Base-by-base conservation (phyloP, 2,888 invertebrate genomes). In the Synanthedon formicaeformis region DNA sequence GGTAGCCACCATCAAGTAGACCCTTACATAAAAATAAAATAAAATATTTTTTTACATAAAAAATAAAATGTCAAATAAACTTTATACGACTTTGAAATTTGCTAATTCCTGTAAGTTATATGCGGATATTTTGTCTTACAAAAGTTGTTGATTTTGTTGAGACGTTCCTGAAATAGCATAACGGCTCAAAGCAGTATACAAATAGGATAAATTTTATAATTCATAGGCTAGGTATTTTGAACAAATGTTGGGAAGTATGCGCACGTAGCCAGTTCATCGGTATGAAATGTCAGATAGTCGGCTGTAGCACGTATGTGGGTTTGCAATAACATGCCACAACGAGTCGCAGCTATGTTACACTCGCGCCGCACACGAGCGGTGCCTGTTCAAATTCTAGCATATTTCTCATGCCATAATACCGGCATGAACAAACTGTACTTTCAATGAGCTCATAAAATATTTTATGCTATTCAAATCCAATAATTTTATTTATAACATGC, bases 261-360 rank as follows among this genome's bases (percentile, higher is more conserved):
- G 69, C 75, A 73, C 78, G 76, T 72, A 78, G 73, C 70, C 69
- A 69, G 79, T 81, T 82, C 82, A 85, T 84, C 75, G 83, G 82
- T 78, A 84, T 83, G 84, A 85, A 85, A 84, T 82, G 84, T 83
- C 83, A 81, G 82, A 80, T 76, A 81, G 81, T 78, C 79, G 73
- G 76, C 74, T 69, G 73, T 62, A 71, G 72, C 76, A 79, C 78
- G 82, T 85, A 83, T 82, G 84, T 78, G 78, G 82, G 80, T 81
- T 84, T 78, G 86, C 83, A 87, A 87, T 87, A 87, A 87, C 86
- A 87, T 84, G 82, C 85, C 85, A 75, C 83, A 78, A 79, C 75
- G 81, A 80, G 77, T 84, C 76, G 73, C 74, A 81, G 84, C 81
- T 73, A 85, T 85, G 85, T 76, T 80, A 79, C 81, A 78, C 78